Evolutionary conservation across 2,888 invertebrate genomes (phyloP).

Genomic region (Argynnis bischoffii): DNA sequence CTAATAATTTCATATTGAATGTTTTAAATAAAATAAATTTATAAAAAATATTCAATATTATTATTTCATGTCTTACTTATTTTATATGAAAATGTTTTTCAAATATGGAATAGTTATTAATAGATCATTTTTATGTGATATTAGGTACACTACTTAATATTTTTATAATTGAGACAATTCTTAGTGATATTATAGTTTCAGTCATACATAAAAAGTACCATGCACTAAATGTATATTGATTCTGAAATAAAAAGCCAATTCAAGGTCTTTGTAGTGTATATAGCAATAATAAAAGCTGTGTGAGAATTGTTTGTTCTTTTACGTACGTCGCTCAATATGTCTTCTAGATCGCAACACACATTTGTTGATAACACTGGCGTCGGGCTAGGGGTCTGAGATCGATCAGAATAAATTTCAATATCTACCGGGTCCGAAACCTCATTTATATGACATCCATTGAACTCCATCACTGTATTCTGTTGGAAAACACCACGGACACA

Average conservation of each 20-base stretch:
- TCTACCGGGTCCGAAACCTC: slow-evolving; percentile 72
- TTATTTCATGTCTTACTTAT: no score
- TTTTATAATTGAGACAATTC: background rate
- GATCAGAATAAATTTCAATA: slow-evolving; percentile 64
- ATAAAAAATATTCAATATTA: no score
- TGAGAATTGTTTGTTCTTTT: slow-evolving; percentile 29
- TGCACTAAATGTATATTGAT: slow-evolving; percentile 15
- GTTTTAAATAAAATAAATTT: no score
- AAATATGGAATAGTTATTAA: no score
- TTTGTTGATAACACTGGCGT: slow-evolving; percentile 68
- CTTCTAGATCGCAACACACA: slow-evolving; percentile 74
- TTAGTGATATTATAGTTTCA: background rate
- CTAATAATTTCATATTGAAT: no score
- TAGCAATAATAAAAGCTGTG: slow-evolving; percentile 3
- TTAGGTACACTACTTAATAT: no score
- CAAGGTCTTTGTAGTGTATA: slow-evolving; percentile 16
- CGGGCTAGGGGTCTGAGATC: slow-evolving; percentile 66
- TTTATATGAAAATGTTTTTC: no score
- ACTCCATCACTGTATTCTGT: slow-evolving; percentile 80
- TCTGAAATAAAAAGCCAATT: slow-evolving; percentile 4
- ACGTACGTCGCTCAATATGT: slow-evolving; percentile 80
- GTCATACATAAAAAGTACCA: background rate
- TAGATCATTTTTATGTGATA: no score
- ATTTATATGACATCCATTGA: slow-evolving; percentile 71
- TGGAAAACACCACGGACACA: slow-evolving; percentile 58